Conservation (phyloP, 2,888 invertebrate genomes). For the Petrolisthes cinctipes region DNA sequence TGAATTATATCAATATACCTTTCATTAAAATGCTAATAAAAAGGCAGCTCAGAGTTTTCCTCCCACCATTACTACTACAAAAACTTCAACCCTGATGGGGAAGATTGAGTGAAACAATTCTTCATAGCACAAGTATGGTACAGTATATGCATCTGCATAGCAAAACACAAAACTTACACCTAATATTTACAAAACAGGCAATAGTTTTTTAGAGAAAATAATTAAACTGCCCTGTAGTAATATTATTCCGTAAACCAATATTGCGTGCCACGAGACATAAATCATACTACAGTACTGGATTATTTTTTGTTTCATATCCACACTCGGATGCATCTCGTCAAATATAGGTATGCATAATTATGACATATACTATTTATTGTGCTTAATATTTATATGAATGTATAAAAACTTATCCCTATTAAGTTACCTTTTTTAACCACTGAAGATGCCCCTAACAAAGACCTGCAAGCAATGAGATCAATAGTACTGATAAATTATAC, state of each 20-base stretch:
- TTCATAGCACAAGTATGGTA: not conserved
- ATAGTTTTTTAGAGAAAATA: too few relatives aligned
- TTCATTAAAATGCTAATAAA: too few relatives aligned
- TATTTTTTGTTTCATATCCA: too few relatives aligned
- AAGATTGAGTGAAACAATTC: not conserved
- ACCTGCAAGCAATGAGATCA: slow-evolving; percentile 59
- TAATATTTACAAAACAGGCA: too few relatives aligned
- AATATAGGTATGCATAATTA: not conserved
- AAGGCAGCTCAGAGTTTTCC: too few relatives aligned
- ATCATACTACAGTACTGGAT: too few relatives aligned
- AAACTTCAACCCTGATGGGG: too few relatives aligned
- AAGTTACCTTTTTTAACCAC: not conserved
- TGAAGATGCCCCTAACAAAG: slow-evolving; percentile 29
- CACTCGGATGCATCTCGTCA: not conserved
- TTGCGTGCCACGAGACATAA: too few relatives aligned
- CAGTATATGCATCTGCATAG: not conserved
- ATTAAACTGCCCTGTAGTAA: too few relatives aligned
- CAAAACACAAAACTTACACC: not conserved
- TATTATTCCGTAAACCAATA: too few relatives aligned
- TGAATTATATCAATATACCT: too few relatives aligned
- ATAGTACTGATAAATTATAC: slow-evolving; percentile 49
- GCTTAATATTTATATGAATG: not conserved
- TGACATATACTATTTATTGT: not conserved
- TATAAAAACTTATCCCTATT: not conserved
- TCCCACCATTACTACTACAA: too few relatives aligned